Base-by-base conservation (phyloP, 2,113 vertebrate genomes). In the Plecotus auritus region DNA sequence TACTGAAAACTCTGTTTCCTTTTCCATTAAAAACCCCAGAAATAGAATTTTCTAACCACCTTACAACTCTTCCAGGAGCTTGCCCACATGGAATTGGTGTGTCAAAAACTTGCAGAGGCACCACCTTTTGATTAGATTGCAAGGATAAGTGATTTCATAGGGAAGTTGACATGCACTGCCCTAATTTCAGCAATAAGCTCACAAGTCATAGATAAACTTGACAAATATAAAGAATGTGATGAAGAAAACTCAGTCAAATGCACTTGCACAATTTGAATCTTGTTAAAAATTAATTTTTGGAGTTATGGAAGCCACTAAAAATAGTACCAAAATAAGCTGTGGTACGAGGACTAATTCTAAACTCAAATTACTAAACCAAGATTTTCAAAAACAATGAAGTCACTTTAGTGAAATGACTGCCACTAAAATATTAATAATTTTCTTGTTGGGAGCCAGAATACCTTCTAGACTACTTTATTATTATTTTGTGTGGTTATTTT, bases 161-260 rank as follows among this genome's bases (percentile, higher is more conserved):
- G 30, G 42, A 86, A 22, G 17, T 42, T 94, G 51, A 67, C 23
- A 61, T 59, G 35, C 78, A 69, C 11, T 91, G 66, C 18, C 17
- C 22, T n/a, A 49, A 61, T 74, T 73, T 90, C 61, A 96, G 72
- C 30, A 94, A 92, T 45, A 78, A 90, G 32, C 23, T 90, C 86
- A 67, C 28, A 74, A 54, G 16, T 26, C 37, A 23, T 49, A 4
- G 16, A 66, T 49, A 61, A 22, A 89, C 54, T 30, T 45, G 28
- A 74, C 40, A 89, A 49, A 77, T 85, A 11, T 37, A 45, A 61
- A 72, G 13, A 56, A 66, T 7, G 51, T 35, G 51, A 72, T 59
- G 47, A 1, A 73, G 47, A 10, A 45, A 78, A 83, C 2, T 14
- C 35, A 32, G 17, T 59, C 77, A 94, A 51, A 35, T 37, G 20